phyloP scores from a whole-genome alignment of 2,888 invertebrate species.

The Troglohyphantes excavatus region DNA sequence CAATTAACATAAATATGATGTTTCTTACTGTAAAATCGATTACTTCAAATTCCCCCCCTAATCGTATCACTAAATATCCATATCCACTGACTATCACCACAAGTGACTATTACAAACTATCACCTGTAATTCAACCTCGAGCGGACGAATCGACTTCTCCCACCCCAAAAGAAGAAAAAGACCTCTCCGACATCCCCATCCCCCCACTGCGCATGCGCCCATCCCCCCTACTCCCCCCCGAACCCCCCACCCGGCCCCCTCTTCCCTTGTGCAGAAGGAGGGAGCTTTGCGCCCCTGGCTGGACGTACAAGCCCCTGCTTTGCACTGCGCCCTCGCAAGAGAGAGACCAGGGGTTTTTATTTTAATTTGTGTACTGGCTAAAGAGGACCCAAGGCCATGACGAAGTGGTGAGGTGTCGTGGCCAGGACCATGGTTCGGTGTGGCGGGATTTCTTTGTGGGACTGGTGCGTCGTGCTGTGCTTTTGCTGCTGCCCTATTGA shows the following conservation, averaged over 20 bases:
- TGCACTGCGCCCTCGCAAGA: no score
- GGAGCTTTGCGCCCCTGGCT: background rate
- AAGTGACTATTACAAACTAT: background rate
- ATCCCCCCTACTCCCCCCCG: background rate
- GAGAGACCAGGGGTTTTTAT: no score
- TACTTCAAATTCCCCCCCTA: no score
- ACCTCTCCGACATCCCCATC: background rate
- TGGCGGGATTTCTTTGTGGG: background rate
- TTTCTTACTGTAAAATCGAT: no score
- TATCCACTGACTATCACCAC: background rate
- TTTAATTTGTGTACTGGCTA: no score
- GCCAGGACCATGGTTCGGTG: background rate
- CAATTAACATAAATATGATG: no score
- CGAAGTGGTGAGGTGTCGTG: background rate
- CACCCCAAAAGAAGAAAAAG: no score
- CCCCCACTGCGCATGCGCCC: background rate
- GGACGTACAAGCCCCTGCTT: background rate
- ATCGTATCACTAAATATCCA: no score
- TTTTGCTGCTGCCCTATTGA: background rate
- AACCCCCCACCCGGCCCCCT: background rate
- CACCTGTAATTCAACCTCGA: background rate
- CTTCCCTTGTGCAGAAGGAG: background rate
- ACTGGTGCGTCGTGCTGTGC: background rate
- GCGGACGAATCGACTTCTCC: no score
- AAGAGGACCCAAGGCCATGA: background rate